Percentiles rank a stretch among this genome's conserved stretches.
Conservation (phyloP, 2,888 invertebrate genomes). For the Brachyptera risi region DNA sequence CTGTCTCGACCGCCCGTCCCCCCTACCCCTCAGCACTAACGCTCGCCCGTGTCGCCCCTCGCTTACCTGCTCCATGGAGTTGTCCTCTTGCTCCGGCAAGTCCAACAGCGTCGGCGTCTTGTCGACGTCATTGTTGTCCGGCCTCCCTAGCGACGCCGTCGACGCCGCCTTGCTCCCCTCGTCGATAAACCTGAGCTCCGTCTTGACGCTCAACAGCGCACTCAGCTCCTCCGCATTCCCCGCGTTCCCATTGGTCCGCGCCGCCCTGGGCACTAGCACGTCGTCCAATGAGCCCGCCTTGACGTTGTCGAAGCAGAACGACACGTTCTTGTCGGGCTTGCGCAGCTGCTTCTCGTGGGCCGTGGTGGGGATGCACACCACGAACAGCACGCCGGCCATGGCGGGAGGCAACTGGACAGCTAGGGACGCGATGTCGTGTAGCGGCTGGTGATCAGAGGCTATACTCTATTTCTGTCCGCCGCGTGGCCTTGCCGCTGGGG, state of each 20-base stretch:
- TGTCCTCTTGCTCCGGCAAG: background rate
- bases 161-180: background rate
- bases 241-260: too few relatives aligned
- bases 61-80: constrained; percentile 7
- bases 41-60: too few relatives aligned
- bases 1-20: too few relatives aligned
- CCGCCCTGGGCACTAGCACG: background rate
- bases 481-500: too few relatives aligned
- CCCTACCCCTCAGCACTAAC: too few relatives aligned
- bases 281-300: background rate
- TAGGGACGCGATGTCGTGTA: too few relatives aligned
- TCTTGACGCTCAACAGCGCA: background rate
- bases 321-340: background rate
- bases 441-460: too few relatives aligned
- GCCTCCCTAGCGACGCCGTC: background rate
- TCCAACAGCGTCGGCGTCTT: background rate
- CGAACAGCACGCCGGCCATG: constrained; percentile 56
- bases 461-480: too few relatives aligned
- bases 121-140: background rate
- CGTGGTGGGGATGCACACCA: constrained; percentile 54
- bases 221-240: background rate
- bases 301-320: background rate
- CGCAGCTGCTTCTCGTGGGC: constrained; percentile 46
- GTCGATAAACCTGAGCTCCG: background rate
- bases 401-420: too few relatives aligned